Evolutionary conservation across 2,888 invertebrate genomes (phyloP), one percentile per base, ranked within the genome.

Genomic region (Andrena flavipes): DNA sequence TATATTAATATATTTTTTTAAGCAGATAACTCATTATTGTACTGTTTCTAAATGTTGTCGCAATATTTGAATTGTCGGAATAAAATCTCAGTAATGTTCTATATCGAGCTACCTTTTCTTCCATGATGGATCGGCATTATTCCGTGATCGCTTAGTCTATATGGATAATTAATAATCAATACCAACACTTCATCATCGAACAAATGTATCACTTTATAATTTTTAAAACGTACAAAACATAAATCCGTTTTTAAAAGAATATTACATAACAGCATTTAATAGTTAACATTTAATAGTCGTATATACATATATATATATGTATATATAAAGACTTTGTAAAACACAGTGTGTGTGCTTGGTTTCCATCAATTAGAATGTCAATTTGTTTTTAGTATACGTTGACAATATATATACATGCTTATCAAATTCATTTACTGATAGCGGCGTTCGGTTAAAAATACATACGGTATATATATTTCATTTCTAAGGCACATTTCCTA

Each of bases 1-100:
- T 80, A 71, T 81, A 82, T 64, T 70, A 49, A 81, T 81, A 81
- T 82, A 82, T 82, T 82, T 77, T 74, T 67, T 63, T 67, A 76
- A 54, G 59, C 16, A 20, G 63, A 68, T 56, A 33, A 54, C 71
- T 72, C 35, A 16, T 33, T 84, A 70, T 35, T 70, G 20, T 75
- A 82, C 42, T 71, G 63, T 72, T 70, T 81, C 81, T n/a, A 26
- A 63, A 68, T 29, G 33, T 33, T 71, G 30, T 79, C 72, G 62
- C 68, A 81, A 74, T 30, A 68, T 59, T 51, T n/a, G 70, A 62
- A 35, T 69, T 63, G 23, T 48, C 30, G 20, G 35, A 72, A 80
- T 82, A 81, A 82, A 82, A 72, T 65, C 23, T 70, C 8, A 54
- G 42, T 59, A 16, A 29, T 26, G 10, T 33, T 56, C 1, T 71